Evolutionary conservation across 2,797 vertebrate species (phyloP).

Genomic region (Falco columbarius): DNA sequence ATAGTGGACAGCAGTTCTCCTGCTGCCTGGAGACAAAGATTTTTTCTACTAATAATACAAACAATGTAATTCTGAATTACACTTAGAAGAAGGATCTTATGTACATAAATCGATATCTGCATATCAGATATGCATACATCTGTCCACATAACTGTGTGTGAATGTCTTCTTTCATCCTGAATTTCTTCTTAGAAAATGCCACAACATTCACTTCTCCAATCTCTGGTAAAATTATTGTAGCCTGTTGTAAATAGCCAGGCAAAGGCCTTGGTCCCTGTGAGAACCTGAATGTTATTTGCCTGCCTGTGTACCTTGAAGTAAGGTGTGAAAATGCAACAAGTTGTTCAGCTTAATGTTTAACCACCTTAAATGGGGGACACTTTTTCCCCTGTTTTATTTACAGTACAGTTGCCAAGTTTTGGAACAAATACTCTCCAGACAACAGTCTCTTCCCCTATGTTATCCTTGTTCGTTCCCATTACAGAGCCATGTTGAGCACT

Average conservation of each 20-base stretch:
- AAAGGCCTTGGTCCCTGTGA: background rate
- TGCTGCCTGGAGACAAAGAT: background rate
- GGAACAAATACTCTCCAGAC: background rate
- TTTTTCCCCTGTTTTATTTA: background rate
- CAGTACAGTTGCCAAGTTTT: background rate
- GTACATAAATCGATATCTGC: background rate
- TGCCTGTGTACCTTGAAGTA: background rate
- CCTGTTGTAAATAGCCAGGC: background rate
- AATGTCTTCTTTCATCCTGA: background rate
- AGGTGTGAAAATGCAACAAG: background rate
- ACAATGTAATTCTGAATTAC: background rate
- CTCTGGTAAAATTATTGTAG: background rate
- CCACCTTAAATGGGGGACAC: rapidly evolving
- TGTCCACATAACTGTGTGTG: background rate
- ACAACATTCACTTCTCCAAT: background rate
- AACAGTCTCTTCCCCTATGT: background rate
- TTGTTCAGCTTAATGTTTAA: background rate
- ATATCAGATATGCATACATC: background rate
- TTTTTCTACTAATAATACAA: background rate
- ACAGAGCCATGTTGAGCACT: background rate
- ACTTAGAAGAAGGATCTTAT: background rate
- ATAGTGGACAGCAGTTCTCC: slow-evolving; percentile 20
- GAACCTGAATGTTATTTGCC: background rate
- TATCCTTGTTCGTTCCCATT: background rate
- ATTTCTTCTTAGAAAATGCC: background rate